Percentiles rank a stretch among this genome's conserved stretches.
Evolutionary conservation across 2,888 invertebrate species (phyloP).

Genomic region (Ormyrus rosae): DNA sequence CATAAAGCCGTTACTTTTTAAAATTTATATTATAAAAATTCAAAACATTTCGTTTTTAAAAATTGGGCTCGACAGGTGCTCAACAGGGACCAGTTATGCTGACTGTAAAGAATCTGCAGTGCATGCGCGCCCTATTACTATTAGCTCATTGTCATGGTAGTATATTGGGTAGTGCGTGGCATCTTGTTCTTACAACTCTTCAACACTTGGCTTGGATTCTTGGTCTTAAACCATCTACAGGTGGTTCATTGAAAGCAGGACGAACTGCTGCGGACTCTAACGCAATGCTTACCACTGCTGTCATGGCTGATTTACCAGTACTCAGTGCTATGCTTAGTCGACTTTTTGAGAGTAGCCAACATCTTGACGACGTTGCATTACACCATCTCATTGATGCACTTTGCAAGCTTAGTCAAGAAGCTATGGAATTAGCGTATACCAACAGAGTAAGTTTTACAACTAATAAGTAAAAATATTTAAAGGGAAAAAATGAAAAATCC

Average conservation of each 20-base stretch:
- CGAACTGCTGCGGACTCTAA: conserved; percentile 87
- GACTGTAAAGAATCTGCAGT: conserved; percentile 97
- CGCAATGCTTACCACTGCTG: conserved; percentile 95
- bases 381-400: conserved; percentile 97
- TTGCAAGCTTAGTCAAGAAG: conserved; percentile 96
- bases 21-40: background rate
- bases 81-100: conserved; percentile 96
- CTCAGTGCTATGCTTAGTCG: conserved; percentile 93
- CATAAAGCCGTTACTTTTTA: no score
- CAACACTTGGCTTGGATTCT: conserved; percentile 97
- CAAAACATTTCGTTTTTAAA: background rate
- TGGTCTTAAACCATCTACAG: conserved; percentile 95
- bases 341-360: conserved; percentile 95
- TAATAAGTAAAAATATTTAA: background rate
- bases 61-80: conserved; percentile 77
- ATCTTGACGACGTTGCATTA: conserved; percentile 94
- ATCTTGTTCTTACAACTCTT: conserved; percentile 94
- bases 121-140: conserved; percentile 93
- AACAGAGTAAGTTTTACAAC: conserved; percentile 83
- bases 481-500: background rate
- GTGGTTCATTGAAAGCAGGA: conserved; percentile 93
- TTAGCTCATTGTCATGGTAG: conserved; percentile 95
- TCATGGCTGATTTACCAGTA: conserved; percentile 95
- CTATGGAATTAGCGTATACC: conserved; percentile 97
- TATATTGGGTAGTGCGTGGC: conserved; percentile 95